Conservation (phyloP, 2,888 invertebrate genomes). For the Tetranychus piercei region DNA sequence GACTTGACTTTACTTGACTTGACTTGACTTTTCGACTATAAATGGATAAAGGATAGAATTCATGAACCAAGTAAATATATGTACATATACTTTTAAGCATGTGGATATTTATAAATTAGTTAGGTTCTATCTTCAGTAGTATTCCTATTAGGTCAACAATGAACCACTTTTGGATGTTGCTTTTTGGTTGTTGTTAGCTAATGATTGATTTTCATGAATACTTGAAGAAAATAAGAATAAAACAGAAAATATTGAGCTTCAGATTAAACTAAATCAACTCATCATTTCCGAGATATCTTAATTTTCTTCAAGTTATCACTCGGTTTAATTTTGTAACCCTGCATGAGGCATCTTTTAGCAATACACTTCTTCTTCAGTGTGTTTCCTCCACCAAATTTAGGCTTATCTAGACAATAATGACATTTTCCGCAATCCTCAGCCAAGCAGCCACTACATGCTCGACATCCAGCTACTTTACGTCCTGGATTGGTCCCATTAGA, state of each 20-base stretch:
- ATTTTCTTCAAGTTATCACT: conserved; percentile 5
- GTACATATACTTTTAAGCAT: too few relatives aligned
- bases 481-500: conserved; percentile 11
- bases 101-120: too few relatives aligned
- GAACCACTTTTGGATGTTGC: too few relatives aligned
- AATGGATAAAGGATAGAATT: too few relatives aligned
- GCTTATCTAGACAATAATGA: conserved; percentile 20
- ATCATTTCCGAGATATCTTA: neutral
- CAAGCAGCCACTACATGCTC: conserved; percentile 18
- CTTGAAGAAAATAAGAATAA: neutral
- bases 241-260: neutral
- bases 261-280: neutral
- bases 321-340: neutral
- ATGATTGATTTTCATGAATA: neutral
- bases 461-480: conserved; percentile 14
- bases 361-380: conserved; percentile 13
- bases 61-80: too few relatives aligned
- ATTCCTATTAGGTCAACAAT: too few relatives aligned
- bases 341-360: conserved; percentile 2
- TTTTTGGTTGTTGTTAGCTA: too few relatives aligned
- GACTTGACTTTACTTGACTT: too few relatives aligned
- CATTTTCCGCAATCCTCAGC: conserved; percentile 21
- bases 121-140: too few relatives aligned
- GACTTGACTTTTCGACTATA: too few relatives aligned
- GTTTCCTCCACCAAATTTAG: conserved; percentile 19